These are phyloP conservation scores for Teinopalpus imperialis DNA, from an alignment of 2,888 invertebrate genomes.

Conservation along the genomic window DNA sequence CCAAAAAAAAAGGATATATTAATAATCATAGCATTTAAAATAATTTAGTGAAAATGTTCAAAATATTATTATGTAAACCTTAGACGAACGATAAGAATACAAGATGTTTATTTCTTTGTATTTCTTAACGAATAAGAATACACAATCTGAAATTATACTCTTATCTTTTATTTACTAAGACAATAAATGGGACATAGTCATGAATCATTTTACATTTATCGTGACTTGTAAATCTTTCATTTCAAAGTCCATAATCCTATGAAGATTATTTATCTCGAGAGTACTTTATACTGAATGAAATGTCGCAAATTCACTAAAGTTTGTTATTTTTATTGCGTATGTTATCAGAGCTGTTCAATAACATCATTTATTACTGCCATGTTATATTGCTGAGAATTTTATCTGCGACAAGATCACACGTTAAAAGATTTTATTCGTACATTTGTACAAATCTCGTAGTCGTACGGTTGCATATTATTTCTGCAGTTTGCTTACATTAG, in stretches of 20 bases:
- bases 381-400: slow-evolving; percentile 10
- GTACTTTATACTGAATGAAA: slow-evolving; percentile 17
- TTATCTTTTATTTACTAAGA: not conserved
- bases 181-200: slow-evolving; percentile 5
- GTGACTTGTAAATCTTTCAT: slow-evolving; percentile 21
- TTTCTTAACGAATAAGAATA: too few relatives aligned
- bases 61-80: too few relatives aligned
- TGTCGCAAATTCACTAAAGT: slow-evolving; percentile 15
- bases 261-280: slow-evolving; percentile 24
- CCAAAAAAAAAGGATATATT: too few relatives aligned
- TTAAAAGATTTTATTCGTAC: slow-evolving; percentile 14
- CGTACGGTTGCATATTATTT: too few relatives aligned
- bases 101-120: too few relatives aligned
- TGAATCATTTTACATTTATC: slow-evolving; percentile 16
- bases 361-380: slow-evolving; percentile 24
- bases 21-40: too few relatives aligned
- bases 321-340: slow-evolving; percentile 20
- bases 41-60: too few relatives aligned
- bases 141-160: too few relatives aligned
- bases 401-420: slow-evolving; percentile 14
- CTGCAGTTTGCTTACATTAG: too few relatives aligned
- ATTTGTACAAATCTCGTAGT: not conserved
- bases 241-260: slow-evolving; percentile 17
- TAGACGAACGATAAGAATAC: too few relatives aligned
- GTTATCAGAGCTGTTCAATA: slow-evolving; percentile 20